Evolutionary conservation across 2,797 vertebrate genomes (phyloP), one percentile per base, ranked within the genome.

Genomic region (Phyllotis vaccarum): DNA sequence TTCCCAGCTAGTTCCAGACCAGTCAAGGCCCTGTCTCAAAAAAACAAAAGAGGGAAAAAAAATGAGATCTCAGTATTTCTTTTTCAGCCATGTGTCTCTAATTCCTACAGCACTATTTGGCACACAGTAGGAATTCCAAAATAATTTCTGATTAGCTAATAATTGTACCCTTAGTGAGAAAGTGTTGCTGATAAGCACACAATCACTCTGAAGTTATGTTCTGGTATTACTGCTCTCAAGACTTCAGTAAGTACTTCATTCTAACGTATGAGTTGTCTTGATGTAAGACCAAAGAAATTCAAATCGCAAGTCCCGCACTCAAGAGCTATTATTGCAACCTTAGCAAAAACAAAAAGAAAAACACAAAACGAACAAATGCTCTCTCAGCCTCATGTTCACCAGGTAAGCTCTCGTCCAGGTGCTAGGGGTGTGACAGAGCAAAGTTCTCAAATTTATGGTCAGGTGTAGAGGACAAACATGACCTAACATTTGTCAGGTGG

Each of bases 221-320:
- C 3, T 11, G 37, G 31, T 74, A 94, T 83, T 80, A 31, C 9
- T 27, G 46, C 29, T 75, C 56, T 80, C 24, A 5, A 64, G 22
- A 37, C 81, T 95, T 90, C 29, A 80, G 66, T 76, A 87, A 93
- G 89, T 19, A 64, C 54, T 91, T 91, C 56, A 80, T 87, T 91
- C 66, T 86, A 86, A 37, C 78, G 93, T 40, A 87, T 27, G 83
- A 2, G 27, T 89, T 90, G 29, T 90, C 68, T 93, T 90, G 72
- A 66, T 56, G 56, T 13, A 95, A 96, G 62, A 56, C 10, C 3
- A n/a, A 62, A 16, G 62, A n/a, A 86, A 95, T 89, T 92, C 81
- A 83, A 94, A 95, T 92, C 56, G 43, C 68, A 96, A 58, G 49
- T 81, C 76, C 54, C 86, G 88, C 29, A 95, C 43, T 95, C 83